phyloP scores from a whole-genome alignment of 2,797 vertebrate species.

The Triplophysa yarkandensis region DNA sequence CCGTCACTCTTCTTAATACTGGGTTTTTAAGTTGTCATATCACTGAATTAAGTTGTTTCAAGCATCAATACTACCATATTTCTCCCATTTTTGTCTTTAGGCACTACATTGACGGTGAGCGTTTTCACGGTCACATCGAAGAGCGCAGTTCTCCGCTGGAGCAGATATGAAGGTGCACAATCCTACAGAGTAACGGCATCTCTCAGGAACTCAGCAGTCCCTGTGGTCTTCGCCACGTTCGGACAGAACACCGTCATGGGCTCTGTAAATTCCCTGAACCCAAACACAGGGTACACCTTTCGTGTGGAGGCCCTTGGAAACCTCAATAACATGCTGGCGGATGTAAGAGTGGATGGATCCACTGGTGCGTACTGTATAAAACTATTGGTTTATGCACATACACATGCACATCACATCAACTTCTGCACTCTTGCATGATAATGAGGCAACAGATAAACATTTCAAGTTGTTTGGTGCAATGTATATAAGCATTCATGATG shows the following conservation, averaged over 20 bases:
- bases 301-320: conserved; percentile 71
- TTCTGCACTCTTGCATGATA: too few species aligned
- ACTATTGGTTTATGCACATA: not conserved
- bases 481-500: not conserved
- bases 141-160: conserved; percentile 72
- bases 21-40: not conserved
- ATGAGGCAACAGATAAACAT: too few species aligned
- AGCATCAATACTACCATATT: not conserved
- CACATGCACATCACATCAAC: too few species aligned
- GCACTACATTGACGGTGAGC: conserved; percentile 62
- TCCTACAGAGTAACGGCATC: conserved; percentile 76
- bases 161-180: conserved; percentile 63
- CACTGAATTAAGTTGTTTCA: not conserved
- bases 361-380: conserved; percentile 68
- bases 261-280: conserved; percentile 70
- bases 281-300: conserved; percentile 68
- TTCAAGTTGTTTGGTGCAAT: not conserved
- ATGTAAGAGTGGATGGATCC: conserved; percentile 52
- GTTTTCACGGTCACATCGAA: conserved; percentile 73
- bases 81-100: conserved; percentile 55
- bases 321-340: conserved; percentile 54
- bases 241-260: conserved; percentile 76
- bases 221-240: conserved; percentile 65
- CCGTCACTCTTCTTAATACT: not conserved
- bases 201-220: conserved; percentile 51